Evolutionary conservation across 2,888 invertebrate species (phyloP).

Genomic region (Netelia melanura): DNA sequence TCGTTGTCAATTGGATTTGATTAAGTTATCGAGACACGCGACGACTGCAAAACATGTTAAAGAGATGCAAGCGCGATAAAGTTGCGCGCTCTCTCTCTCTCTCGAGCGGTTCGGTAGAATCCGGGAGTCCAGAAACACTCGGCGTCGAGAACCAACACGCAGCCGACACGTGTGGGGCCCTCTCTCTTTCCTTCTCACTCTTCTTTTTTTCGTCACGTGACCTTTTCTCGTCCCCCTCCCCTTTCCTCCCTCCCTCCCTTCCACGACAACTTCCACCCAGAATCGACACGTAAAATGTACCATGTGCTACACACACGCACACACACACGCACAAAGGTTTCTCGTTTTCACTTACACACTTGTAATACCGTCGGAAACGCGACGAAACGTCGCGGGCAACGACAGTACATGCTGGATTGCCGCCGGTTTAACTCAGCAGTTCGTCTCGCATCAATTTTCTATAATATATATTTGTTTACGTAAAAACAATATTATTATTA

Average conservation of each 20-base stretch:
- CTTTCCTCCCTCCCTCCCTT: slow-evolving; percentile 47
- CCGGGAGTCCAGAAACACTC: slow-evolving; percentile 64
- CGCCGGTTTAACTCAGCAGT: slow-evolving; percentile 62
- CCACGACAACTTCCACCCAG: slow-evolving; percentile 39
- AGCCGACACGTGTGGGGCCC: slow-evolving; percentile 62
- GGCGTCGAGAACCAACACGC: slow-evolving; percentile 59
- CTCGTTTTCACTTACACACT: not conserved
- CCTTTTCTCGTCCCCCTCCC: slow-evolving; percentile 60
- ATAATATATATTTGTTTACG: not conserved
- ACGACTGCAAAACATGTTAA: not conserved
- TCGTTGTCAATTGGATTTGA: not conserved
- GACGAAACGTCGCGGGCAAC: slow-evolving; percentile 56
- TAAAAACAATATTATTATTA: not conserved
- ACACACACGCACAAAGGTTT: slow-evolving; percentile 5
- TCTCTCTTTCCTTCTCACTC: slow-evolving; percentile 41
- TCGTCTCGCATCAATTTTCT: not conserved
- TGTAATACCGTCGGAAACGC: slow-evolving; percentile 57
- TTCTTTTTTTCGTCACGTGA: slow-evolving; percentile 56
- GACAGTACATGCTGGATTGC: slow-evolving; percentile 66
- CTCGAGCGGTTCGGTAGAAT: slow-evolving; percentile 51
- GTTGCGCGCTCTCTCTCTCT: slow-evolving; percentile 50
- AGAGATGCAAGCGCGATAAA: slow-evolving; percentile 56
- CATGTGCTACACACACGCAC: slow-evolving; percentile 16
- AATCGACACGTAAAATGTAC: slow-evolving; percentile 50
- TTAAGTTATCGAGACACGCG: not conserved